A percentile compares a stretch with the other conserved stretches of the same genome.
Conservation (phyloP, 2,113 vertebrate genomes). For the Mobula hypostoma region DNA sequence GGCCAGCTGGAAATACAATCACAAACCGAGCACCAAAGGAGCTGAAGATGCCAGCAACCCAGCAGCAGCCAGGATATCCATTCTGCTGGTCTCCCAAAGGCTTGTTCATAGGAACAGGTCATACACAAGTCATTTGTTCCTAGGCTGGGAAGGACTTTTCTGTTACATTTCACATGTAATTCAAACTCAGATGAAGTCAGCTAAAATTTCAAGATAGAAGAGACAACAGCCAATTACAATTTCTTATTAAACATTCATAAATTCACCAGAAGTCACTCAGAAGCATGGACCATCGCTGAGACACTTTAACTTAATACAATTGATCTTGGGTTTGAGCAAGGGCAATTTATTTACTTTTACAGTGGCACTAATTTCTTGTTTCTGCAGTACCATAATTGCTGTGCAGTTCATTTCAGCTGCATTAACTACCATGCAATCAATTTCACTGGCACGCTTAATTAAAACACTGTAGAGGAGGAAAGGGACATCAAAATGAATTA, state of each 20-base stretch:
- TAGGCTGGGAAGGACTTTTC: no score
- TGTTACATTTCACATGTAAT: background rate
- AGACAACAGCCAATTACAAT: background rate
- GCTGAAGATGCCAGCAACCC: no score
- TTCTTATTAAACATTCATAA: background rate
- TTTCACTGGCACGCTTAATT: conserved; percentile 20
- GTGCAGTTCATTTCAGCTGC: background rate
- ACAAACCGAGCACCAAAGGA: no score
- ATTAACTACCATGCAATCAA: background rate
- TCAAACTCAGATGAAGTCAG: background rate
- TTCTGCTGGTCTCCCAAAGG: no score
- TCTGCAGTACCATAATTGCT: background rate
- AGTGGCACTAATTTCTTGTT: background rate
- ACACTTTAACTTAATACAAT: background rate
- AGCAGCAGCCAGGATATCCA: no score
- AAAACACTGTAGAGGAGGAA: background rate
- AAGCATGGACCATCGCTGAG: background rate
- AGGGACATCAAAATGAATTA: conserved; percentile 11
- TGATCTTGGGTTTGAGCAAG: background rate
- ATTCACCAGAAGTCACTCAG: background rate
- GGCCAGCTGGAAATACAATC: no score
- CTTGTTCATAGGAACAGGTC: no score
- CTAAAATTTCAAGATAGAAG: background rate
- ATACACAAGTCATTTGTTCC: no score
- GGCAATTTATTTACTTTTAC: background rate